phyloP scores from a whole-genome alignment of 2,113 vertebrate species.

The Chascanopsetta lugubris region DNA sequence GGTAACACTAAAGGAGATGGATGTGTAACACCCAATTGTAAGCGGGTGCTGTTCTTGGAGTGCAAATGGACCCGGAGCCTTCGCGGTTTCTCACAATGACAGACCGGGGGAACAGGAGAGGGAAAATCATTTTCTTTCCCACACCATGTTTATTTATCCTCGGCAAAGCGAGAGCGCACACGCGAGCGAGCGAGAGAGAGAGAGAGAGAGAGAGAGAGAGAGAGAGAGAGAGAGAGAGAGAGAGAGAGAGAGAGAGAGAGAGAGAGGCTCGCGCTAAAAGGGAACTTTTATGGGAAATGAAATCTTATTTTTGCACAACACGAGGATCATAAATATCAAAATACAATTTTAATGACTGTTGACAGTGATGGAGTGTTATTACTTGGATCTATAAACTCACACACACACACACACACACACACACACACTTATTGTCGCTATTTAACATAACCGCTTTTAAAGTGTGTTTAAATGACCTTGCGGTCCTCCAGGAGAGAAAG shows the following conservation, averaged over 20 bases:
- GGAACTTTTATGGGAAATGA: not conserved
- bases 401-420: not conserved
- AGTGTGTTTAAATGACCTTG: slow-evolving; percentile 12
- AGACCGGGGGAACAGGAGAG: not conserved
- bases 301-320: not conserved
- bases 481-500: slow-evolving; percentile 6
- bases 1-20: slow-evolving; percentile 53
- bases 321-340: not conserved
- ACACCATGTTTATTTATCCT: slow-evolving; percentile 14
- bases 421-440: not conserved
- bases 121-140: slow-evolving; percentile 8
- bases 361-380: slow-evolving; percentile 8
- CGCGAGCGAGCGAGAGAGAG: too few species aligned
- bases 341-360: slow-evolving; percentile 8
- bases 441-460: slow-evolving; percentile 4
- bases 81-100: slow-evolving; percentile 35
- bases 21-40: slow-evolving; percentile 44
- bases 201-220: too few species aligned
- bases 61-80: slow-evolving; percentile 50
- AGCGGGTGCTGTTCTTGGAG: slow-evolving; percentile 37
- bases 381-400: not conserved
- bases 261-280: not conserved
- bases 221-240: too few species aligned
- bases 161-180: not conserved
- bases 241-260: too few species aligned